These are phyloP conservation scores for Caenorhabditis sp. DNA, from an alignment of 2,888 invertebrate genomes.

Conservation along the genomic window DNA sequence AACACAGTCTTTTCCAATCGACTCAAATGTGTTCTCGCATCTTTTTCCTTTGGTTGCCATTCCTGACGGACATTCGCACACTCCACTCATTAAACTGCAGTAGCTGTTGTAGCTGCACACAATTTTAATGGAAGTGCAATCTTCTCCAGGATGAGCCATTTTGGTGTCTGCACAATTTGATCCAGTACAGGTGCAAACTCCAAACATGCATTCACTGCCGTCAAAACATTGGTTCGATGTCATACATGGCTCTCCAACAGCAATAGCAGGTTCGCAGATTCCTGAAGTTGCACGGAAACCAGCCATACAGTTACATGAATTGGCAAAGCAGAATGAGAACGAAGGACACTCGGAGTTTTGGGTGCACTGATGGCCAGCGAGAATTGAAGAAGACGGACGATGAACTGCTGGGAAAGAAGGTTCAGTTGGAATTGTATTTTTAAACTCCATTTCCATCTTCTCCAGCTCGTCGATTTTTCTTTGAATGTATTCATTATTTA, in stretches of 20 bases:
- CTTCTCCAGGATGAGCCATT: constrained; percentile 77
- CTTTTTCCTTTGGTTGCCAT: constrained; percentile 69
- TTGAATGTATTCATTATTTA: constrained; percentile 52
- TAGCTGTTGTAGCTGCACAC: constrained; percentile 75
- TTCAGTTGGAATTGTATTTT: constrained; percentile 48
- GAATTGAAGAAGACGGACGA: constrained; percentile 27
- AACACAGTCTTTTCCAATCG: constrained; percentile 76
- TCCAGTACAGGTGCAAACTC: constrained; percentile 67
- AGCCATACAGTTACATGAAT: constrained; percentile 77
- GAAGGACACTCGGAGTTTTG: constrained; percentile 69
- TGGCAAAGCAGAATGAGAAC: constrained; percentile 73
- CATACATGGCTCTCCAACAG: constrained; percentile 65
- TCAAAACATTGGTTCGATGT: constrained; percentile 71
- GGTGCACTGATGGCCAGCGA: constrained; percentile 70
- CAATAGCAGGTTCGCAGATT: constrained; percentile 67
- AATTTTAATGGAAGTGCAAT: constrained; percentile 66
- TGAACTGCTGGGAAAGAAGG: constrained; percentile 16
- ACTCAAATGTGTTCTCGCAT: constrained; percentile 74
- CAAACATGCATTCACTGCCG: constrained; percentile 66
- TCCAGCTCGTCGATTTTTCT: constrained; percentile 66
- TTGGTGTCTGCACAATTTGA: constrained; percentile 66
- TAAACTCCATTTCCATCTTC: constrained; percentile 66
- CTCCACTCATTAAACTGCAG: constrained; percentile 78
- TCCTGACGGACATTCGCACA: constrained; percentile 82
- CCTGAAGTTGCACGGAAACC: constrained; percentile 73